Conservation (phyloP, 1,140 invertebrate genomes). For the Drosophila lowei region DNA sequence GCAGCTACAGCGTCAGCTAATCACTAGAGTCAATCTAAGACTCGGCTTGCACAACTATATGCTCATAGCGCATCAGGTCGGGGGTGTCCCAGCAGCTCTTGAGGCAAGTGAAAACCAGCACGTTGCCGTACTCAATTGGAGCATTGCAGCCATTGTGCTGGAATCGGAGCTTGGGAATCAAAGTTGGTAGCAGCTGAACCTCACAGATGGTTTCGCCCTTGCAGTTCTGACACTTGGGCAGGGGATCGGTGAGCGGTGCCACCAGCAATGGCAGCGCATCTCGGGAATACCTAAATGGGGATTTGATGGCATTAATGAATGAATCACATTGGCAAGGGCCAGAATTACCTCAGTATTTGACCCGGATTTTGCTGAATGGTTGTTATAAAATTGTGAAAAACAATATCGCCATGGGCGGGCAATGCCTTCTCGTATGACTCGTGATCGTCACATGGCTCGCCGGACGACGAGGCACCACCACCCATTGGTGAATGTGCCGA, state of each 20-base stretch:
- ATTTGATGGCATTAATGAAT: neutral
- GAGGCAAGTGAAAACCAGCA: constrained; percentile 91
- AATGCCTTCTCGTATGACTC: constrained; percentile 91
- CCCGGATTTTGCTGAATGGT: constrained; percentile 90
- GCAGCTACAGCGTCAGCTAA: constrained; percentile 23
- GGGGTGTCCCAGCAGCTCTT: constrained; percentile 91
- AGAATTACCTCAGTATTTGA: constrained; percentile 88
- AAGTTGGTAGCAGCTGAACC: constrained; percentile 90
- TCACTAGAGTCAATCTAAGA: constrained; percentile 20
- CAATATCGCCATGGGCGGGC: constrained; percentile 91
- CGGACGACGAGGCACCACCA: constrained; percentile 20
- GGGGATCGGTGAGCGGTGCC: constrained; percentile 85
- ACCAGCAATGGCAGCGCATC: constrained; percentile 87
- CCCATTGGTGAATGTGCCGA: constrained; percentile 72
- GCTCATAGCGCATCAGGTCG: constrained; percentile 88
- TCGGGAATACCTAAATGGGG: constrained; percentile 86
- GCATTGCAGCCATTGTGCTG: constrained; percentile 83
- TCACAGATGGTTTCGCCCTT: constrained; percentile 89
- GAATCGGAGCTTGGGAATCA: constrained; percentile 88
- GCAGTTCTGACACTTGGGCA: constrained; percentile 88
- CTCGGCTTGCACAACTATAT: constrained; percentile 90
- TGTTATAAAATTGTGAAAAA: constrained; percentile 91
- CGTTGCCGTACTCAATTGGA: constrained; percentile 91
- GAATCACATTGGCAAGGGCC: constrained; percentile 35
- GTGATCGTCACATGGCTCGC: constrained; percentile 68